These are phyloP conservation scores for Tympanoctomys barrerae DNA, from an alignment of 2,797 vertebrate species.

Conservation along the genomic window DNA sequence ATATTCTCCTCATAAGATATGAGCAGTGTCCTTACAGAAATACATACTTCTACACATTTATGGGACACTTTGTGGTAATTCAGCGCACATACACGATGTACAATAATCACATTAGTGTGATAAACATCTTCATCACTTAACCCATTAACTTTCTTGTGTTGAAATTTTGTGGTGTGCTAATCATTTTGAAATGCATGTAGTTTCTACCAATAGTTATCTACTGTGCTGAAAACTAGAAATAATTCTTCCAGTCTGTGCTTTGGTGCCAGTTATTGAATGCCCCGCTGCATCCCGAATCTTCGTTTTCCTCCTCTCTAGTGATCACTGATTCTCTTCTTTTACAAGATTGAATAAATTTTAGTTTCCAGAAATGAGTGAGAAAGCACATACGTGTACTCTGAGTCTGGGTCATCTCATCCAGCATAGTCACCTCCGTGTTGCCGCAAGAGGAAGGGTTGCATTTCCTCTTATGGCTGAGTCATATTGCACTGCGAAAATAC, in stretches of 20 bases:
- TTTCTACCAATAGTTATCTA: background rate
- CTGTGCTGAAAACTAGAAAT: background rate
- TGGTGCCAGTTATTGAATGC: background rate
- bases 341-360: background rate
- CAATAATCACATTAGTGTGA: background rate
- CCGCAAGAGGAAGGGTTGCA: background rate
- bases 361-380: background rate
- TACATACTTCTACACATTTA: background rate
- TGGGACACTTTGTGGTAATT: background rate
- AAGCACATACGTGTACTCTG: background rate
- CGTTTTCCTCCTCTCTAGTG: background rate
- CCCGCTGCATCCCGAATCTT: no score
- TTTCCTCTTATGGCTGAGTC: background rate
- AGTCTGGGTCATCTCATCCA: background rate
- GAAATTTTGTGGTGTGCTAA: background rate
- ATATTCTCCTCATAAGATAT: background rate
- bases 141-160: background rate
- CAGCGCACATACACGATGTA: background rate
- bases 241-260: background rate
- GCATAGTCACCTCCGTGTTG: background rate
- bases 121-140: background rate
- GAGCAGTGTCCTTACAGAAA: background rate
- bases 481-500: no score
- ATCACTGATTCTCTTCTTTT: background rate
- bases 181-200: background rate